These are phyloP conservation scores for Orius laevigatus DNA, from an alignment of 1,140 invertebrate genomes.

Conservation along the genomic window DNA sequence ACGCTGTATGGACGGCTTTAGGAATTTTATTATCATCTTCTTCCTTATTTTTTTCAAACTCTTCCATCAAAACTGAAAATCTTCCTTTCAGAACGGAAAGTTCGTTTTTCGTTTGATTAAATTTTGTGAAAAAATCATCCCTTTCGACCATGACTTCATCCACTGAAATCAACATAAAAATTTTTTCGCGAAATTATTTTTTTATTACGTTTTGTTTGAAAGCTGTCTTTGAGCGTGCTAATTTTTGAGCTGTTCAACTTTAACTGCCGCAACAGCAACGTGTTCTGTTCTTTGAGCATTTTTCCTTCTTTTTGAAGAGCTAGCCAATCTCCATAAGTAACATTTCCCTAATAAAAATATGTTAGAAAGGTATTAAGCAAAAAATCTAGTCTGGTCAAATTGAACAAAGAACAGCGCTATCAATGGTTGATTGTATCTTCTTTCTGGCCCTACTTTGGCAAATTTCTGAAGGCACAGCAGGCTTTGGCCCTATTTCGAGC, in stretches of 20 bases:
- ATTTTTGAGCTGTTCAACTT: constrained; percentile 16
- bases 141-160: constrained; percentile 39
- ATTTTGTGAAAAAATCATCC: constrained; percentile 39
- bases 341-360: constrained; percentile 28
- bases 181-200: background rate
- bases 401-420: too few species aligned
- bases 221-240: constrained; percentile 12
- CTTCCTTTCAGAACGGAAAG: constrained; percentile 36
- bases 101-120: constrained; percentile 34
- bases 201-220: constrained; percentile 25
- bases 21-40: constrained; percentile 35
- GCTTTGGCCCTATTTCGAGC: too few species aligned
- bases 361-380: too few species aligned
- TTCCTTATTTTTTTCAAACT: constrained; percentile 33
- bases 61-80: constrained; percentile 31
- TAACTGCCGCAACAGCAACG: constrained; percentile 18
- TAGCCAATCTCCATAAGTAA: constrained; percentile 26
- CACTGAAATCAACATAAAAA: constrained; percentile 27
- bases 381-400: too few species aligned
- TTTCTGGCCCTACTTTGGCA: too few species aligned
- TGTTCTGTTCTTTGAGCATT: constrained; percentile 25
- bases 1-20: constrained; percentile 32
- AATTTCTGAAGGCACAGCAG: too few species aligned
- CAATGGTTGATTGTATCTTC: too few species aligned
- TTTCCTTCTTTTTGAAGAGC: constrained; percentile 33